Base-by-base conservation (phyloP, 2,113 vertebrate species). In the Aegypius monachus region DNA sequence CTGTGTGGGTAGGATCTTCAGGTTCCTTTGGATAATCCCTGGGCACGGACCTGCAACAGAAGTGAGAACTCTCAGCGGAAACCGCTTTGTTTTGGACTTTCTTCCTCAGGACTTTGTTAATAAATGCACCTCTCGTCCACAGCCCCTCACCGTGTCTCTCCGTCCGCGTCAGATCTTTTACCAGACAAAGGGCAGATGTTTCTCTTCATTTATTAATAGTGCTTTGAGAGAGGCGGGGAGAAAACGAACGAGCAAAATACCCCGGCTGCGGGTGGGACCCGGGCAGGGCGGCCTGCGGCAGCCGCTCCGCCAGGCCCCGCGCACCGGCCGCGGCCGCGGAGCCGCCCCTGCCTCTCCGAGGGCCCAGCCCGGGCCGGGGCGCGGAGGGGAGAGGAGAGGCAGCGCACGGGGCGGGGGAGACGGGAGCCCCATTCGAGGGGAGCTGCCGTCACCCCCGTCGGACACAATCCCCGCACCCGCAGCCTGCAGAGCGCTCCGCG, bases 11-110 rank as follows among this genome's bases (percentile, higher is more conserved):
- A 97, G 96, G 93, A 86, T 97, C 97, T 97, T 97, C 92, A 20
- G 53, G 68, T 84, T 97, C 94, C 97, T 96, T 97, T 96, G 97
- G 94, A 96, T 94, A 97, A 88, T 96, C 96, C 97, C 78, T 90
- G 87, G 85, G 92, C 87, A 74, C 42, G 52, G 80, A 97, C 97
- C 98, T 98, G 97, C 94, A 98, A 98, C 93, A 98, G 95, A 98
- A 98, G 59, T 85, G 96, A 94, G 97, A 98, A 95, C 70, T 95
- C 93, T 98, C 97, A 98, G 92, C 63, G 93, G 93, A 96, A 94
- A 93, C 93, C 9, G 62, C 52, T 96, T 97, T 95, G 91, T 68
- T 95, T 97, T 78, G 94, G 73, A 85, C 86, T 91, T 91, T 83
- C 67, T 97, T 63, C 87, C 87, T 81, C 73, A 90, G 84, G 83